phyloP scores from a whole-genome alignment of 1,140 invertebrate genomes.

The Musca vetustissima region DNA sequence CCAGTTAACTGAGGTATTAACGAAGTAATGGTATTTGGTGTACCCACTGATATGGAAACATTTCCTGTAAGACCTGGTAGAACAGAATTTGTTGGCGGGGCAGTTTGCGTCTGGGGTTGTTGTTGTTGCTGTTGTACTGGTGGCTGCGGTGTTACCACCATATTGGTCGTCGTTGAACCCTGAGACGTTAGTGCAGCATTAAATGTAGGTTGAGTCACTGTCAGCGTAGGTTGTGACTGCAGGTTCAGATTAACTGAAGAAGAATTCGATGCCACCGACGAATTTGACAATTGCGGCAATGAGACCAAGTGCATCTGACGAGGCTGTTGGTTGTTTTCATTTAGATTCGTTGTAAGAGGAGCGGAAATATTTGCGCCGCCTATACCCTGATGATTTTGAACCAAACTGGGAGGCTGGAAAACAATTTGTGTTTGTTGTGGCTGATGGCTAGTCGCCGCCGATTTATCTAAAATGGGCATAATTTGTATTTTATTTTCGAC shows the following conservation, averaged over 20 bases:
- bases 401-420: slow-evolving; percentile 30
- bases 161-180: background rate
- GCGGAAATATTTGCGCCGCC: background rate
- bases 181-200: no score
- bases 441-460: slow-evolving; percentile 18
- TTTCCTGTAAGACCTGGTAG: slow-evolving; percentile 46
- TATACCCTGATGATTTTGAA: no score
- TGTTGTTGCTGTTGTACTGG: background rate
- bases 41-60: slow-evolving; percentile 50
- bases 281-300: slow-evolving; percentile 36
- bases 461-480: slow-evolving; percentile 49
- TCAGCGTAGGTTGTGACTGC: slow-evolving; percentile 11
- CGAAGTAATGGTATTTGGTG: slow-evolving; percentile 44
- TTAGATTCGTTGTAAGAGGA: slow-evolving; percentile 11
- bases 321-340: slow-evolving; percentile 33
- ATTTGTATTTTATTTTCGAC: slow-evolving; percentile 56
- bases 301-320: slow-evolving; percentile 51
- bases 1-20: slow-evolving; percentile 52
- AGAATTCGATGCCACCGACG: background rate
- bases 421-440: slow-evolving; percentile 34
- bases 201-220: background rate
- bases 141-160: background rate
- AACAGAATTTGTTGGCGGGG: slow-evolving; percentile 36
- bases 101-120: background rate
- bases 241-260: slow-evolving; percentile 10